These are phyloP conservation scores for Amphimallon solstitiale DNA, from an alignment of 2,888 invertebrate species.

Conservation along the genomic window DNA sequence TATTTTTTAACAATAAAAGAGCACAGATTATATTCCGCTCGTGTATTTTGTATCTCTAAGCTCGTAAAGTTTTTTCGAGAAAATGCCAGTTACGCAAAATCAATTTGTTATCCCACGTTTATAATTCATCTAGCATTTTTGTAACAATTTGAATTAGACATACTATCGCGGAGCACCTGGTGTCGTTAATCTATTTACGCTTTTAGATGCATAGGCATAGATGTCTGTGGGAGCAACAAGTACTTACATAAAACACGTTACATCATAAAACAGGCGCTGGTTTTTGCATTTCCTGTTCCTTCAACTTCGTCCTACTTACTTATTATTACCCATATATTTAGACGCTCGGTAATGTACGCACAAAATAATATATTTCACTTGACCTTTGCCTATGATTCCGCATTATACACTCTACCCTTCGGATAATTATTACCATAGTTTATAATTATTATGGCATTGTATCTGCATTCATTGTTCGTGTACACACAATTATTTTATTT, in stretches of 20 bases:
- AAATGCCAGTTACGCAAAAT: too few species aligned
- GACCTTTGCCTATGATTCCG: constrained; percentile 12
- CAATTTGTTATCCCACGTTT: too few species aligned
- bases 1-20: too few species aligned
- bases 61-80: too few species aligned
- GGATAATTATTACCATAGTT: background rate
- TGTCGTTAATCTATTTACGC: too few species aligned
- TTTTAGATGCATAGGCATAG: background rate
- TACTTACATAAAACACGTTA: constrained; percentile 8
- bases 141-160: too few species aligned
- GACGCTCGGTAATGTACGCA: background rate
- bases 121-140: too few species aligned
- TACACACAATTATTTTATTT: constrained; percentile 11
- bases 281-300: constrained; percentile 37
- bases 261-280: constrained; percentile 26
- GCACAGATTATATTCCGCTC: too few species aligned
- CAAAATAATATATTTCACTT: background rate
- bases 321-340: constrained; percentile 20
- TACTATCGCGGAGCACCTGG: too few species aligned
- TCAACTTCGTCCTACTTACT: constrained; percentile 23
- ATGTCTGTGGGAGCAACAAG: background rate
- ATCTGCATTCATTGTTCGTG: background rate
- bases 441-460: constrained; percentile 10
- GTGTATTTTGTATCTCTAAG: too few species aligned
- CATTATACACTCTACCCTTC: background rate